A percentile compares a stretch with the other conserved stretches of the same genome.
Conservation (phyloP, 1,140 invertebrate genomes). For the Pteromalus puparum region DNA sequence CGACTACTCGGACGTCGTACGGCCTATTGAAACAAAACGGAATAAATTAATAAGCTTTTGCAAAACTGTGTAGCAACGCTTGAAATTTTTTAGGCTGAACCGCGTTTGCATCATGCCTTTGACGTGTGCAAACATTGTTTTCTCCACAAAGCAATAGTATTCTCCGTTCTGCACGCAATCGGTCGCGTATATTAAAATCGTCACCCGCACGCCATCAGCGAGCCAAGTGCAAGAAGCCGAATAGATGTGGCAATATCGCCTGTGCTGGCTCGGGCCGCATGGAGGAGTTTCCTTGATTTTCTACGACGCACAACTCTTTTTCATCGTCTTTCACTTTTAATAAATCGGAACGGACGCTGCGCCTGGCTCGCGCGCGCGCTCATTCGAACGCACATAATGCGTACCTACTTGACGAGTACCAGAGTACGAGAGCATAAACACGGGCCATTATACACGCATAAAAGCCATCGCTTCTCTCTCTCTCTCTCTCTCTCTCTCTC, state of each 20-base stretch:
- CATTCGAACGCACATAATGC: constrained; percentile 48
- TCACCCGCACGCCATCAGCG: background rate
- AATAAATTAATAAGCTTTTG: background rate
- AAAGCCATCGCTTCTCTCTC: constrained; percentile 63
- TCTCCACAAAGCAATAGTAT: background rate
- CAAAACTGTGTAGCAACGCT: no score
- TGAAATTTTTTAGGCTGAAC: background rate
- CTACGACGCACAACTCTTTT: constrained; percentile 46
- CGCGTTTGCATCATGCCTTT: background rate
- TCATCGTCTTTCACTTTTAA: constrained; percentile 50
- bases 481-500: constrained; percentile 34
- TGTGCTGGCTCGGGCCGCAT: background rate
- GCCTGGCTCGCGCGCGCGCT: constrained; percentile 7
- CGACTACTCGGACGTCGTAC: no score
- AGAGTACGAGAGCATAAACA: constrained; percentile 69
- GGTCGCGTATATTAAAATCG: constrained; percentile 27
- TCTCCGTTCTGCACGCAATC: background rate
- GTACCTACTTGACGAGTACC: constrained; percentile 59
- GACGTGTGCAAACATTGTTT: background rate
- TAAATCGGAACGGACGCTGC: constrained; percentile 45
- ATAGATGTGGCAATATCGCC: constrained; percentile 32
- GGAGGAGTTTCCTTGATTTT: constrained; percentile 44
- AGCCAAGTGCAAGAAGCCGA: constrained; percentile 19
- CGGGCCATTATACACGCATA: constrained; percentile 73
- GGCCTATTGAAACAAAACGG: background rate